phyloP scores from a whole-genome alignment of 1,140 invertebrate genomes.

The Tribolium castaneum region DNA sequence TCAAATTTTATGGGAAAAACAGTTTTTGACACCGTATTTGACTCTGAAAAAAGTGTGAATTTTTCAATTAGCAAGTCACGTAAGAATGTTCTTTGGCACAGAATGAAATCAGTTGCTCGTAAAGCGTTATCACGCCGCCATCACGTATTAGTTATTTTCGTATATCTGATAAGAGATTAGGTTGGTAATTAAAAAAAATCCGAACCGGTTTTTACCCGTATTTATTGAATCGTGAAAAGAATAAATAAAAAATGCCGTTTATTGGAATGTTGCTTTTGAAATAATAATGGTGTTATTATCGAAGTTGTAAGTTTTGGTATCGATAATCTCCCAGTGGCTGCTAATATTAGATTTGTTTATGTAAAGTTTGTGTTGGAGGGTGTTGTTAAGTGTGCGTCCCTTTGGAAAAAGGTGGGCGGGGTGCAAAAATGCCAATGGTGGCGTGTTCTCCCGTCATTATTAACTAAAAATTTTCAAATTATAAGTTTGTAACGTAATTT shows the following conservation, averaged over 20 bases:
- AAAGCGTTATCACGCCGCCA: no score
- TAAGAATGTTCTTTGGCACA: no score
- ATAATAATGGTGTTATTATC: background rate
- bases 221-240: background rate
- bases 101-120: no score
- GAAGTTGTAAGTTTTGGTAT: background rate
- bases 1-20: background rate
- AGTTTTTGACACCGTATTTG: background rate
- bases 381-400: constrained; percentile 26
- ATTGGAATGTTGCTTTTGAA: no score
- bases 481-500: constrained; percentile 60
- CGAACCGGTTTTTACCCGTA: background rate
- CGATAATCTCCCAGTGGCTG: background rate
- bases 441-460: constrained; percentile 58
- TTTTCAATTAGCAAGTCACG: no score
- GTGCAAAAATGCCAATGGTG: constrained; percentile 44
- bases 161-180: background rate
- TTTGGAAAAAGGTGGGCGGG: background rate
- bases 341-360: constrained; percentile 2
- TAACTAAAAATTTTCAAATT: constrained; percentile 62
- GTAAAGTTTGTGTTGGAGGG: background rate
- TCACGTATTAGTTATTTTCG: background rate
- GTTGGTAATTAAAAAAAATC: background rate
- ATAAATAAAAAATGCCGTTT: no score
- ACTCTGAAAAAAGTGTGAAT: background rate